These are phyloP conservation scores for Drosophila glabriapex DNA, from an alignment of 2,888 invertebrate genomes.

Conservation along the genomic window DNA sequence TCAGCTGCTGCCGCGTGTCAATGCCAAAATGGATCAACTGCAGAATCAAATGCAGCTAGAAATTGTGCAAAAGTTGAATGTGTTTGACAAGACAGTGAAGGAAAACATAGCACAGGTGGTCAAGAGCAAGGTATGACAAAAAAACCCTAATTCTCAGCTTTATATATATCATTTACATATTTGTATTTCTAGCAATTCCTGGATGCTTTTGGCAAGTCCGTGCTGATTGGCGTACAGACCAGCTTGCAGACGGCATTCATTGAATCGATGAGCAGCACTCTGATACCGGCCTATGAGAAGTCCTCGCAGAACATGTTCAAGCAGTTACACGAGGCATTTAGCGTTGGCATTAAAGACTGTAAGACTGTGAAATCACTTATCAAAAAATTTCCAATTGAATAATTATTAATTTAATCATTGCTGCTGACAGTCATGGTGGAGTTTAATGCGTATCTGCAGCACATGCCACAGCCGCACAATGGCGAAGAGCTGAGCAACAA, in stretches of 20 bases:
- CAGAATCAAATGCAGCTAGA: conserved; percentile 89
- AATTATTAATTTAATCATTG: conserved; percentile 20
- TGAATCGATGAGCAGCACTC: conserved; percentile 90
- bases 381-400: background rate
- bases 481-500: conserved; percentile 83
- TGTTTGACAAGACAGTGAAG: conserved; percentile 90
- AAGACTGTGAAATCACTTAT: conserved; percentile 47
- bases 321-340: conserved; percentile 95
- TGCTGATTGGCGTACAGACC: conserved; percentile 90
- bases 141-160: background rate
- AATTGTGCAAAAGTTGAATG: conserved; percentile 89
- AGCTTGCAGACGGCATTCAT: conserved; percentile 92
- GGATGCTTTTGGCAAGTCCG: conserved; percentile 90
- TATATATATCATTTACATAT: conserved; percentile 1
- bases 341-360: conserved; percentile 96
- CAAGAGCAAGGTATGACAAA: conserved; percentile 89
- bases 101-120: conserved; percentile 93
- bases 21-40: conserved; percentile 87
- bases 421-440: conserved; percentile 86
- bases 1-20: conserved; percentile 87
- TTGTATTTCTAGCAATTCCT: conserved; percentile 88
- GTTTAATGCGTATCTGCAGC: conserved; percentile 86
- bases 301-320: conserved; percentile 94
- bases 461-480: conserved; percentile 83
- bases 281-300: conserved; percentile 95